Evolutionary conservation across 2,113 vertebrate species (phyloP).

Genomic region (Copsychus sechellarum): DNA sequence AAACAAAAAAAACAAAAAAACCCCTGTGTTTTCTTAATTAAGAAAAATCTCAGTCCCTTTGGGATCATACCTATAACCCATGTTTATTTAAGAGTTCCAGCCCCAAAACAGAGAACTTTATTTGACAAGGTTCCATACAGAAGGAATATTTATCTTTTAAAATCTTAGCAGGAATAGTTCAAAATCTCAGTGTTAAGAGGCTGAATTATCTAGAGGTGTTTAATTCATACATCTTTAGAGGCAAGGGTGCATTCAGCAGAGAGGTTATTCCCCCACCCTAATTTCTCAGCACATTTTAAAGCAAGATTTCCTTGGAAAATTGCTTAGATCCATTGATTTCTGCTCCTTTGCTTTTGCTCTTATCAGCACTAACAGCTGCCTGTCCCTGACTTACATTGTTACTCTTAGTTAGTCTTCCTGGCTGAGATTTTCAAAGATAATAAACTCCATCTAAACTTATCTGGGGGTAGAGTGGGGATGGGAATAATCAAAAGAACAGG

Average conservation of each 20-base stretch:
- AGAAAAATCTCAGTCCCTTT: not conserved
- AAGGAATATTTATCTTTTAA: not conserved
- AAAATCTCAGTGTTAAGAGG: not conserved
- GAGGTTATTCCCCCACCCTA: not conserved
- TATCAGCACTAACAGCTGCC: not conserved
- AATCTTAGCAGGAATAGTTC: not conserved
- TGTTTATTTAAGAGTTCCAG: not conserved
- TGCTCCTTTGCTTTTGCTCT: not conserved
- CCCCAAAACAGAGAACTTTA: not conserved
- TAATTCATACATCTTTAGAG: not conserved
- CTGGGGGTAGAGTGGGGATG: too few relatives aligned
- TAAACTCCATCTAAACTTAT: not conserved
- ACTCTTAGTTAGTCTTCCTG: not conserved
- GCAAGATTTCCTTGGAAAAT: not conserved
- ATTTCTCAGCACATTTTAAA: not conserved
- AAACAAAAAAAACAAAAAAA: too few relatives aligned
- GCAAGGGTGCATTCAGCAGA: not conserved
- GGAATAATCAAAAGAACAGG: not conserved
- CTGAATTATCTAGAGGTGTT: not conserved
- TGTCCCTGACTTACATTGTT: not conserved
- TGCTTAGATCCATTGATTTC: not conserved
- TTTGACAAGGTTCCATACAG: not conserved
- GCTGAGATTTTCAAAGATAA: not conserved
- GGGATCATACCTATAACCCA: not conserved
- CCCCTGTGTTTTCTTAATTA: not conserved